phyloP scores from a whole-genome alignment of 2,888 invertebrate genomes.

The Thymelicus sylvestris region DNA sequence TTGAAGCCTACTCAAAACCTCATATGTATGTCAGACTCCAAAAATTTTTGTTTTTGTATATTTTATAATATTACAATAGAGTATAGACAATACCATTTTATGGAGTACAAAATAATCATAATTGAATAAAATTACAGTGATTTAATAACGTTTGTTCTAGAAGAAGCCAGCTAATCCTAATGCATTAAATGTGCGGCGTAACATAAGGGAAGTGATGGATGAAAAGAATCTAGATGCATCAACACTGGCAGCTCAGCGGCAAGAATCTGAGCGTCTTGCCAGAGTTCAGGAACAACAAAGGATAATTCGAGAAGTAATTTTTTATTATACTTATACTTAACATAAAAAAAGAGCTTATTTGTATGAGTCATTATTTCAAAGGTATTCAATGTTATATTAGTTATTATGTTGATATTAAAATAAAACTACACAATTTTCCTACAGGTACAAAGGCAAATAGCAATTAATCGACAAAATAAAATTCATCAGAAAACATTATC shows the following conservation, averaged over 20 bases:
- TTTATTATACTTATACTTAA: no score
- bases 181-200: conserved; percentile 89
- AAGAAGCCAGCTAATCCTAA: conserved; percentile 70
- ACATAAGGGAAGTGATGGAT: conserved; percentile 97
- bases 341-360: no score
- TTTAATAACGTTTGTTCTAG: conserved; percentile 54
- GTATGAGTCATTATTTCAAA: no score
- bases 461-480: conserved; percentile 89
- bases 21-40: no score
- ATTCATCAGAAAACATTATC: conserved; percentile 89
- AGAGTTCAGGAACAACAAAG: conserved; percentile 94
- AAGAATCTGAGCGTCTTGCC: conserved; percentile 94
- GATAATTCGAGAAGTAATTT: conserved; percentile 88
- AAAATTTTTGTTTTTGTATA: no score
- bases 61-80: no score
- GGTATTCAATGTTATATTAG: no score
- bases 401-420: no score
- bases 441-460: conserved; percentile 90
- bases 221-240: conserved; percentile 96
- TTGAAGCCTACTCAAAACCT: no score
- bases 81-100: no score
- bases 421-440: background rate
- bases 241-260: conserved; percentile 95
- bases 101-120: background rate
- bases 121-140: background rate